A percentile compares a stretch with the other conserved stretches of the same genome.
Conservation (phyloP, 2,888 invertebrate species). For the Synergus laeviventris region DNA sequence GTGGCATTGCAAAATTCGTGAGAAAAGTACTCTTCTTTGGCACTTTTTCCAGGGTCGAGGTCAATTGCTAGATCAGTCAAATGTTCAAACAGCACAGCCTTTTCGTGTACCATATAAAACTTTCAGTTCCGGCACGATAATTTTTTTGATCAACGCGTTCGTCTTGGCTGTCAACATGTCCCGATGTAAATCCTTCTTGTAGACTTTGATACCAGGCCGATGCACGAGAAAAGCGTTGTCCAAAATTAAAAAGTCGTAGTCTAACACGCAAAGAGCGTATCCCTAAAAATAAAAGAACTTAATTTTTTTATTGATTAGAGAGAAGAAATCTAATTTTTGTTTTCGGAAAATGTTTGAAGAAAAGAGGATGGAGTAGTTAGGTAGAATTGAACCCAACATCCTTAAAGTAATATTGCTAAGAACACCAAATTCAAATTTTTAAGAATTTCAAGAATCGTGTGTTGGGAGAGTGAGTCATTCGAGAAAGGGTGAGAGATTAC, state of each 20-base stretch:
- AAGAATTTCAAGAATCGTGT: no score
- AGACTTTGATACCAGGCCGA: constrained; percentile 92
- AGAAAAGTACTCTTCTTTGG: constrained; percentile 39
- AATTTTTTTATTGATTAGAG: constrained; percentile 1
- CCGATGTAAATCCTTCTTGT: constrained; percentile 87
- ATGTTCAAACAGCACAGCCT: constrained; percentile 85
- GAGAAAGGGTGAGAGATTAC: no score
- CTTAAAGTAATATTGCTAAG: no score
- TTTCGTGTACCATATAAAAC: constrained; percentile 88
- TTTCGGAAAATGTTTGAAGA: background rate
- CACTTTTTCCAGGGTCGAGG: background rate
- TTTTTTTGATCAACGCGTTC: constrained; percentile 85
- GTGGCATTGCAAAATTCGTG: background rate
- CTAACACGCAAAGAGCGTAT: constrained; percentile 91
- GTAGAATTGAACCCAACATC: no score
- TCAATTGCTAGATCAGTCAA: background rate
- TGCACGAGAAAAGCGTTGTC: constrained; percentile 96
- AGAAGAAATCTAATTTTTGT: background rate
- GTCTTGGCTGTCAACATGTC: constrained; percentile 87
- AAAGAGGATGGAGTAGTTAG: background rate
- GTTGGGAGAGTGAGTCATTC: no score
- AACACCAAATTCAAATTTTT: no score
- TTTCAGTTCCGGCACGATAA: constrained; percentile 90
- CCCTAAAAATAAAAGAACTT: constrained; percentile 79
- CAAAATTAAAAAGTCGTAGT: constrained; percentile 94